phyloP scores from a whole-genome alignment of 2,113 vertebrate species.

The Tinamus guttatus region DNA sequence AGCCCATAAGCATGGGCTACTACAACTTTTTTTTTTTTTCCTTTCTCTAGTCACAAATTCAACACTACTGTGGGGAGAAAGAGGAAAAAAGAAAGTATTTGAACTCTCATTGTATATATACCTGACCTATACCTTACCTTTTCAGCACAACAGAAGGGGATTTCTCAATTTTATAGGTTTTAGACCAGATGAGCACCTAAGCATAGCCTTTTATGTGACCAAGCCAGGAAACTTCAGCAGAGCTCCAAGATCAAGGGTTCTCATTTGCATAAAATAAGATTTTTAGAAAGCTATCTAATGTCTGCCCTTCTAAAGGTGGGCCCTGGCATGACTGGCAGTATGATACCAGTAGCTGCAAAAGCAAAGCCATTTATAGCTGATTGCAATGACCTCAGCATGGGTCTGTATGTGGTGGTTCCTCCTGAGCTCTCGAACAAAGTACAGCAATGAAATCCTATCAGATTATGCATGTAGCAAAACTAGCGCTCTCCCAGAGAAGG shows the following conservation, averaged over 20 bases:
- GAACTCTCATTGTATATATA: not conserved
- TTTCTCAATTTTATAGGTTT: not conserved
- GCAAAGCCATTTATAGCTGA: constrained; percentile 78
- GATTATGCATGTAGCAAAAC: not conserved
- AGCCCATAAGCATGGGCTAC: too few relatives aligned
- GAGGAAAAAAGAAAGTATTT: not conserved
- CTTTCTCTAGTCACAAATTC: not conserved
- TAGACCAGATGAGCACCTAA: not conserved
- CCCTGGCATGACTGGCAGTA: constrained; percentile 77
- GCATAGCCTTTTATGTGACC: not conserved
- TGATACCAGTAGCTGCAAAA: constrained; percentile 77
- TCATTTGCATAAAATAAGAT: not conserved
- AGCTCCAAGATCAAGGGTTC: not conserved
- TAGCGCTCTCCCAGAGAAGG: not conserved
- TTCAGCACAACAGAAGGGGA: not conserved
- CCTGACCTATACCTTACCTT: not conserved
- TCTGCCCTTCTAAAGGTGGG: constrained; percentile 71
- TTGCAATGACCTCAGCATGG: constrained; percentile 79
- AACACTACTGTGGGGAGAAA: too few relatives aligned
- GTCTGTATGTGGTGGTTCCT: constrained; percentile 76
- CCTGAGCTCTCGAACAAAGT: constrained; percentile 82
- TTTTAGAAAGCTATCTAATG: not conserved
- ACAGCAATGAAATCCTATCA: not conserved
- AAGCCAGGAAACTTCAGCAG: not conserved
- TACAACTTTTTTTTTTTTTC: not conserved